Conservation (phyloP, 2,797 vertebrate genomes). For the Smutsia gigantea region DNA sequence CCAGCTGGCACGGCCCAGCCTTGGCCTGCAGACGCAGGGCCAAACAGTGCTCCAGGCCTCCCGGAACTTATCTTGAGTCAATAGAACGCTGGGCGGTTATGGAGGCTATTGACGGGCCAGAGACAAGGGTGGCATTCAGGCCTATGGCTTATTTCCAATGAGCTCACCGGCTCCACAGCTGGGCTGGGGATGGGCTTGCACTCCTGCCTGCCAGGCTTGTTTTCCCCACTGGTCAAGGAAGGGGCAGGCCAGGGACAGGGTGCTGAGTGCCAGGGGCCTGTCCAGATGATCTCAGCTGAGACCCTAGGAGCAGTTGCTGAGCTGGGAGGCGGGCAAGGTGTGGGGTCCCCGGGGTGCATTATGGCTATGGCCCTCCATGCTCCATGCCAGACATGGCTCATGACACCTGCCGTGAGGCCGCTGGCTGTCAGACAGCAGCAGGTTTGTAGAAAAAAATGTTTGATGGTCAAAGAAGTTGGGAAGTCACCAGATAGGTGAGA, state of each 20-base stretch:
- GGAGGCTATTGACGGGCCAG: conserved; percentile 82
- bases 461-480: not conserved
- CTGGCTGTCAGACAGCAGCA: not conserved
- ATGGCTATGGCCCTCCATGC: too few species aligned
- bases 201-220: conserved; percentile 28
- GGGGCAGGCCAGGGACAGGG: not conserved
- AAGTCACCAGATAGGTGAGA: not conserved
- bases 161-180: conserved; percentile 79
- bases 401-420: too few species aligned
- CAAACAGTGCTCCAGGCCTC: conserved; percentile 84
- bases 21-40: conserved; percentile 75
- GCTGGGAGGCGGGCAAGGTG: too few species aligned
- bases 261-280: not conserved
- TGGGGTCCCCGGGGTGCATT: too few species aligned
- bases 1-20: conserved; percentile 66
- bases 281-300: too few species aligned
- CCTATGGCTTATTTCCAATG: conserved; percentile 72
- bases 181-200: conserved; percentile 55
- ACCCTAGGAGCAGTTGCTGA: too few species aligned
- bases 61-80: conserved; percentile 87
- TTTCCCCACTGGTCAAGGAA: conserved; percentile 28
- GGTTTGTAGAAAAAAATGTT: not conserved
- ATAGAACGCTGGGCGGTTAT: conserved; percentile 83
- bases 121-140: conserved; percentile 85
- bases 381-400: too few species aligned